A percentile compares a stretch with the other conserved stretches of the same genome.
Conservation (phyloP, 1,140 invertebrate species). For the Bombus impatiens region DNA sequence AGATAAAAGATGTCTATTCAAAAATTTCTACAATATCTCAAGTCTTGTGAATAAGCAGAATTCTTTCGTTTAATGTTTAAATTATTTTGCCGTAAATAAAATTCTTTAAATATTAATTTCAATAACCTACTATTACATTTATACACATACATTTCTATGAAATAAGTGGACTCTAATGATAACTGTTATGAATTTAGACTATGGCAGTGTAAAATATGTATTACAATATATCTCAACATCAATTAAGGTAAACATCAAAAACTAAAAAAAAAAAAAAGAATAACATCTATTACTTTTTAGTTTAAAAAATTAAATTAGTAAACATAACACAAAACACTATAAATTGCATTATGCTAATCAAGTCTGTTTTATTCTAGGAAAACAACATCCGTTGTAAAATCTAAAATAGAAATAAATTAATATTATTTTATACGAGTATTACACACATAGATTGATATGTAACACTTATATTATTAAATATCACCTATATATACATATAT, state of each 20-base stretch:
- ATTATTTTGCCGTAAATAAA: slow-evolving; percentile 21
- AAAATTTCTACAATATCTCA: background rate
- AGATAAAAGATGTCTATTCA: background rate
- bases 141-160: slow-evolving; percentile 33
- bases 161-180: slow-evolving; percentile 12
- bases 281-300: slow-evolving; percentile 14
- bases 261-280: background rate
- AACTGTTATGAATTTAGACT: slow-evolving; percentile 25
- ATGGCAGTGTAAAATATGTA: slow-evolving; percentile 43
- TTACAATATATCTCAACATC: slow-evolving; percentile 13
- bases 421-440: background rate
- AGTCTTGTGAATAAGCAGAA: slow-evolving; percentile 14
- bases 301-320: slow-evolving; percentile 38
- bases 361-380: slow-evolving; percentile 37
- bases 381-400: background rate
- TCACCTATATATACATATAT: background rate
- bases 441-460: slow-evolving; percentile 19
- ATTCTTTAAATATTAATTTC: slow-evolving; percentile 21
- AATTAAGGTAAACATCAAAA: slow-evolving; percentile 17
- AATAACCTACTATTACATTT: slow-evolving; percentile 33
- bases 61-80: background rate
- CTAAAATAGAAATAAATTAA: slow-evolving; percentile 41
- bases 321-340: slow-evolving; percentile 19
- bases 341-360: slow-evolving; percentile 36
- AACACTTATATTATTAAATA: slow-evolving; percentile 25